Evolutionary conservation across 2,113 vertebrate genomes (phyloP), one percentile per base, ranked within the genome.

Genomic region (Cephalopholis sonnerati): DNA sequence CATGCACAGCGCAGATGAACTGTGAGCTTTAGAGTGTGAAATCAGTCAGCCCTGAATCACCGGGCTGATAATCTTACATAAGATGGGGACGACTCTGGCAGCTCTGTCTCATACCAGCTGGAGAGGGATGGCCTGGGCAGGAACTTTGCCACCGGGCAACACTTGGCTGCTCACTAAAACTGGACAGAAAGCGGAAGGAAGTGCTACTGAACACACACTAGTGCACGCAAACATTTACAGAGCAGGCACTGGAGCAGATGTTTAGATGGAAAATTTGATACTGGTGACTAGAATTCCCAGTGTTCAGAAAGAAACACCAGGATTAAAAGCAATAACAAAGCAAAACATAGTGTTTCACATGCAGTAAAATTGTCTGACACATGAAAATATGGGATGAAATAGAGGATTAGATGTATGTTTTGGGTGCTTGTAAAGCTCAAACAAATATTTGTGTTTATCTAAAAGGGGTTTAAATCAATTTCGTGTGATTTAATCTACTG

Each of bases 21-120:
- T 71, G 92, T 16, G 62, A 92, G 88, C 50, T 84, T 62, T 50
- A 1, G 53, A 82, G 87, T 86, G 93, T 77, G 92, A 94, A 92
- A 79, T 71, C 79, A 93, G 88, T 93, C 91, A 93, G 76, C 57
- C 78, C 44, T 93, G 91, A 93, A 84, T 94, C 91, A 94, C 84
- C 22, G 66, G 70, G 48, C 66, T 68, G 36, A 76, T 84, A 62
- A 84, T 80, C 79, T 88, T 88, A 77, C 81, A 73, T 87, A 84
- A 93, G 77, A 50, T 44, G 41, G 75, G 65, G 78, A 71, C 39
- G 46, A 22, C 69, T 79, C 77, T 0, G 1, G 36, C 59, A 55
- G 75, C 53, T 74, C 81, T 29, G 41, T 87, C 80, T 84, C 81
- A 51, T 51, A 68, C 85, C 89, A 90, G 83, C 86, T 90, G 85